Evolutionary conservation across 2,888 invertebrate species (phyloP).

Genomic region (Apamea crenata): DNA sequence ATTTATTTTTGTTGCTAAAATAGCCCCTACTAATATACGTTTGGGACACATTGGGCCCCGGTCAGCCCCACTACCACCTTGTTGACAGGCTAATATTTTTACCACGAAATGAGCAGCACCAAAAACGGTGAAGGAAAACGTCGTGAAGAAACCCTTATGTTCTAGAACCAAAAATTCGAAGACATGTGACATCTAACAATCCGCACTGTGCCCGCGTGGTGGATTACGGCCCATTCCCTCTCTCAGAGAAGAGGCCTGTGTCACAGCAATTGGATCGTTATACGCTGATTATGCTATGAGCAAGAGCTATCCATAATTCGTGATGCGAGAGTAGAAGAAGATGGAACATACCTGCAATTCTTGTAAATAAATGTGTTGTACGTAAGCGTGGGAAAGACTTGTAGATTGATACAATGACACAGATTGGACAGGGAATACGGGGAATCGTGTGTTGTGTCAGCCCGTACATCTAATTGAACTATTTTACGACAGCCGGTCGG

Average conservation of each 20-base stretch:
- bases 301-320: not conserved
- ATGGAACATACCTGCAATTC: not conserved
- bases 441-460: conserved; percentile 22
- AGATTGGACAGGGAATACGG: conserved; percentile 5
- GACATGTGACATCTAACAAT: too few relatives aligned
- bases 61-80: not conserved
- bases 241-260: too few relatives aligned
- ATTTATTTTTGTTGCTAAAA: not conserved
- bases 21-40: not conserved
- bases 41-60: too few relatives aligned
- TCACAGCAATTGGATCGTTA: too few relatives aligned
- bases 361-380: not conserved
- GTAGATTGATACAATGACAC: conserved; percentile 27
- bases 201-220: too few relatives aligned
- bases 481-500: conserved; percentile 9
- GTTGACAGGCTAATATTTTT: not conserved
- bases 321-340: not conserved
- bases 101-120: too few relatives aligned
- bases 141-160: too few relatives aligned
- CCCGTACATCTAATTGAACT: conserved; percentile 25
- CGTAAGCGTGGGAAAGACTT: conserved; percentile 37
- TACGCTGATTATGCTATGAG: too few relatives aligned
- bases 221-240: too few relatives aligned
- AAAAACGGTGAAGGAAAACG: too few relatives aligned
- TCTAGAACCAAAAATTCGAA: too few relatives aligned